phyloP scores from a whole-genome alignment of 2,797 vertebrate species.

The Gadopsis bispinosus region DNA sequence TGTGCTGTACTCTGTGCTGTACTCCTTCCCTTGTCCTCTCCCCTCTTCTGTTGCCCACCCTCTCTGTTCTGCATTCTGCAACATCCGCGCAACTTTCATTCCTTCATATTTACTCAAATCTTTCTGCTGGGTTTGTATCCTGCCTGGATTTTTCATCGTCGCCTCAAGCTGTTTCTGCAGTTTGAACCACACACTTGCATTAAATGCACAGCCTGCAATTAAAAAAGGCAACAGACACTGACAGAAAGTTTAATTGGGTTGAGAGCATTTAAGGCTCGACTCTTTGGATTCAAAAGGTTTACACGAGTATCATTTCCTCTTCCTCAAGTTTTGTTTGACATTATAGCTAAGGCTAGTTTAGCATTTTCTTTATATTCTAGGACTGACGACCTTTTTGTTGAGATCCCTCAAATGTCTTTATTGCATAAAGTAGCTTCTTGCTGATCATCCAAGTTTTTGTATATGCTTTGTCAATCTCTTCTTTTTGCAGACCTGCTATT shows the following conservation, averaged over 20 bases:
- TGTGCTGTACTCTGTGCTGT: slow-evolving; percentile 75
- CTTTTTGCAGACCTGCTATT: slow-evolving; percentile 62
- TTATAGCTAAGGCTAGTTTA: not conserved
- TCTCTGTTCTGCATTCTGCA: slow-evolving; percentile 77
- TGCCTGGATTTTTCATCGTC: not conserved
- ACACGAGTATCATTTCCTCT: not conserved
- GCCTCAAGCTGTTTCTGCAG: not conserved
- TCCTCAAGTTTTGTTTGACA: not conserved
- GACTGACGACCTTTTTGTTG: not conserved
- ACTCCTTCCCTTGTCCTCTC: slow-evolving; percentile 77
- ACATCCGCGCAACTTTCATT: slow-evolving; percentile 69
- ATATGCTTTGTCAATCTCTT: slow-evolving; percentile 58
- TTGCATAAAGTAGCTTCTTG: slow-evolving; percentile 24
- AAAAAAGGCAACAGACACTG: not conserved
- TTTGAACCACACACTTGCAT: not conserved
- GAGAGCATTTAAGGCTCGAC: not conserved
- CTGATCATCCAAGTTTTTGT: slow-evolving; percentile 51
- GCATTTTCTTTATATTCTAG: not conserved
- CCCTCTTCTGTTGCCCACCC: slow-evolving; percentile 74
- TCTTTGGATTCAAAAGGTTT: not conserved
- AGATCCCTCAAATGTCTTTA: not conserved
- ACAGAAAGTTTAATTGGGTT: not conserved
- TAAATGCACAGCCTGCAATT: not conserved
- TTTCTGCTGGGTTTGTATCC: not conserved
- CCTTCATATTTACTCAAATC: slow-evolving; percentile 48